Percentiles rank a stretch among this genome's conserved stretches.
Conservation (phyloP, 2,888 invertebrate genomes). For the Drosophila hamatofila region DNA sequence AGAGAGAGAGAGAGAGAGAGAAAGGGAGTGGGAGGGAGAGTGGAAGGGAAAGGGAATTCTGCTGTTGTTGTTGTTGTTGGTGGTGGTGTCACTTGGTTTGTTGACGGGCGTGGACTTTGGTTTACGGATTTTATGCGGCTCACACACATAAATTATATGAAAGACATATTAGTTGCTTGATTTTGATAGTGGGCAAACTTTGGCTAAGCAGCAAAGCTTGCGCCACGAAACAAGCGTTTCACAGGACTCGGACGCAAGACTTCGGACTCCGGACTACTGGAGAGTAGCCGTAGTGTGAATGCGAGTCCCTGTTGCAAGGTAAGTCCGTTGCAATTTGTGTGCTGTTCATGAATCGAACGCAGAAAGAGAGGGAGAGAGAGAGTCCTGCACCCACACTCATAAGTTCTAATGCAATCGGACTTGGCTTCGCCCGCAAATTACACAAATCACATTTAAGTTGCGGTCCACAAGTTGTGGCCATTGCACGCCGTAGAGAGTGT, state of each 20-base stretch:
- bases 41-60: fast-evolving
- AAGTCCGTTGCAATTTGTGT: slow-evolving; percentile 25
- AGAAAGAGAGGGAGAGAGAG: neutral
- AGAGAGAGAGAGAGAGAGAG: neutral
- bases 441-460: slow-evolving; percentile 57
- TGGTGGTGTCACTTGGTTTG: slow-evolving; percentile 54
- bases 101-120: slow-evolving; percentile 54
- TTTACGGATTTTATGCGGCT: slow-evolving; percentile 56
- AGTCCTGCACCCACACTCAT: slow-evolving; percentile 5
- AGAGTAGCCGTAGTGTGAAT: neutral
- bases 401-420: slow-evolving; percentile 33
- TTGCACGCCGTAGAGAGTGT: neutral
- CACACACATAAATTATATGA: slow-evolving; percentile 67
- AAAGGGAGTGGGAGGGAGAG: neutral
- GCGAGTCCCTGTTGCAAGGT: slow-evolving; percentile 13
- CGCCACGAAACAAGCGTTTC: slow-evolving; percentile 9
- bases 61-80: slow-evolving; percentile 6
- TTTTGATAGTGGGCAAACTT: slow-evolving; percentile 63
- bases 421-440: slow-evolving; percentile 32
- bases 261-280: neutral
- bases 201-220: slow-evolving; percentile 48
- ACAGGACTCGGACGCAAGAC: neutral
- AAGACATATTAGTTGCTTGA: slow-evolving; percentile 68
- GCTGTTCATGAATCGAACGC: neutral
- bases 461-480: slow-evolving; percentile 31